phyloP scores from a whole-genome alignment of 2,113 vertebrate genomes.

The Petromus typicus region DNA sequence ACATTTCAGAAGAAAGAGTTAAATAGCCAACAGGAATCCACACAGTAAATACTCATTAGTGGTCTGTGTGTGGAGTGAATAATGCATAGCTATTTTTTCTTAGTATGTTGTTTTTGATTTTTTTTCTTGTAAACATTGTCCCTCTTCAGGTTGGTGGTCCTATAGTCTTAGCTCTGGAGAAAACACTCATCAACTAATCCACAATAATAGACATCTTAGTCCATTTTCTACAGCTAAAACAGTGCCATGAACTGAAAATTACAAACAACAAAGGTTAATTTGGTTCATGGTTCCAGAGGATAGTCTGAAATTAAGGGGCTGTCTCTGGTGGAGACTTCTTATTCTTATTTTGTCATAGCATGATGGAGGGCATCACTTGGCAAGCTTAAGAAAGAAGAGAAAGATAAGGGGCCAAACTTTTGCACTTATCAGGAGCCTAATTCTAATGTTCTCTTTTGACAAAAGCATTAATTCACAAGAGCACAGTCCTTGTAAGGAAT shows the following conservation, averaged over 20 bases:
- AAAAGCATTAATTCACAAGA: neutral
- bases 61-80: conserved; percentile 43
- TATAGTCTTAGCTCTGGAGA: neutral
- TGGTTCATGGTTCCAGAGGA: neutral
- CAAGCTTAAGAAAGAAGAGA: too few species aligned
- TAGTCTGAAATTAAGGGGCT: neutral
- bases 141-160: neutral
- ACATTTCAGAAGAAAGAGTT: neutral
- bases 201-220: neutral
- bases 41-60: conserved; percentile 82
- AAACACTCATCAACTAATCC: neutral
- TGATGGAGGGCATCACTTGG: neutral
- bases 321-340: neutral
- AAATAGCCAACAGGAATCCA: neutral
- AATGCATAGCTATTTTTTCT: conserved; percentile 72
- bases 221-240: neutral
- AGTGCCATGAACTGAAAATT: neutral
- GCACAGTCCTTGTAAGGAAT: neutral
- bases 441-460: neutral
- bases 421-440: neutral
- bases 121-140: neutral
- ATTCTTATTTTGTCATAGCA: neutral
- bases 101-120: neutral
- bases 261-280: neutral
- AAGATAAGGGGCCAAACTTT: neutral